Base-by-base conservation (phyloP, 2,797 vertebrate genomes). In the Helicolenus hilgendorfi region DNA sequence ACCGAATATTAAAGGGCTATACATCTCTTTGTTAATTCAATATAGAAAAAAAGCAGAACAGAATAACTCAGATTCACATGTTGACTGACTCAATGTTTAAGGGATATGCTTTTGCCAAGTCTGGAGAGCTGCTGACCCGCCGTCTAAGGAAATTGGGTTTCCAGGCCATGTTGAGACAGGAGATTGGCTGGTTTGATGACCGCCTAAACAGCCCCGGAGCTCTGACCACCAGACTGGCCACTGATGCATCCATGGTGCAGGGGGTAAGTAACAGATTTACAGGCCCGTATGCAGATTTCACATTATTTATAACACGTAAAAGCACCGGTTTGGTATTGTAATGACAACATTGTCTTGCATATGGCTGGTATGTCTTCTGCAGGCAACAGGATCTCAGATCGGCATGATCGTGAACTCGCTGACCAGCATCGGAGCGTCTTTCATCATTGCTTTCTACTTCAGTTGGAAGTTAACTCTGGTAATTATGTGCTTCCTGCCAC, bases 361-460 rank as follows among this genome's bases (percentile, higher is more conserved):
- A 1, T 84, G 10, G 9, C 27, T 84, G 68, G 5, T 72, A 11
- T 87, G 1, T 38, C 69, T 69, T 86, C 55, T 88, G 38, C 84
- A 98, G 97, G 98, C 97, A 24, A 97, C 97, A 7, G 97, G 97
- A 58, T 93, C 97, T 68, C 97, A 98, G 95, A 98, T 98, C 8
- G 98, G 97, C 82, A 97, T 98, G 96, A 93, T 98, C 4, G 94
- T 98, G 27, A 97, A 95, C 87, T 97, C 98, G 0, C 6, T 98
- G 91, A 97, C 97, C 72, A 98, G 83, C 89, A 97, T 98, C 8
- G 97, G 97, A 45, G 97, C 91, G 0, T 96, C 97, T 2, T 94
- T 98, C 72, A 96, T 98, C 89, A 98, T 98, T 53, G 97, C 97
- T n/a, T 97, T 98, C 80, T 97, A 96, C 96, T 98, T 97, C 91